These are phyloP conservation scores for Gerris buenoi DNA, from an alignment of 1,140 invertebrate genomes.

Conservation along the genomic window DNA sequence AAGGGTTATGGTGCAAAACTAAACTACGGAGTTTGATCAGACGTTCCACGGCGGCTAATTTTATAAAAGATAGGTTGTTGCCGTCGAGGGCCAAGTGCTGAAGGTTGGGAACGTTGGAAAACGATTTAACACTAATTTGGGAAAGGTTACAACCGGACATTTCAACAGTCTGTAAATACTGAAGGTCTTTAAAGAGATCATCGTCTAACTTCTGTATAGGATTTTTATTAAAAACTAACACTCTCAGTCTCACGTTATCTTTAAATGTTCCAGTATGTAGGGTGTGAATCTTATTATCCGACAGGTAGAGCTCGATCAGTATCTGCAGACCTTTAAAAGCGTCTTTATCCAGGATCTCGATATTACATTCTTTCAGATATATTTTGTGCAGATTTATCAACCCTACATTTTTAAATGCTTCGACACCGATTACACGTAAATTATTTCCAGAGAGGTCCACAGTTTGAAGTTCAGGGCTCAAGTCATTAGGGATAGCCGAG, in stretches of 20 bases:
- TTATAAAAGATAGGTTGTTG: constrained; percentile 47
- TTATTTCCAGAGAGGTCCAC: constrained; percentile 59
- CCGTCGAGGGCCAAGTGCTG: constrained; percentile 48
- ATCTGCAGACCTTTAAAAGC: constrained; percentile 63
- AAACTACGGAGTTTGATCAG: constrained; percentile 51
- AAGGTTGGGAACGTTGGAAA: constrained; percentile 49
- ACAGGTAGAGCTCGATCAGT: constrained; percentile 71
- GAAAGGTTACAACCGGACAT: constrained; percentile 55
- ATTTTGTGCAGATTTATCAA: constrained; percentile 69
- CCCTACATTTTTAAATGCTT: constrained; percentile 51
- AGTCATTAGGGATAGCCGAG: constrained; percentile 45
- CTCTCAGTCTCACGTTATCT: constrained; percentile 26
- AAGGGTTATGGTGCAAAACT: constrained; percentile 63
- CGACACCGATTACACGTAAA: constrained; percentile 43
- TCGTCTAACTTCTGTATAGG: constrained; percentile 51
- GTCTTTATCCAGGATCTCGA: constrained; percentile 49
- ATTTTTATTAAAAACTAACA: constrained; percentile 56
- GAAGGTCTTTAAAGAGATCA: constrained; percentile 55
- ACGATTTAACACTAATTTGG: constrained; percentile 50
- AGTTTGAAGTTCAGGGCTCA: constrained; percentile 57
- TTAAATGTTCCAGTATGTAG: constrained; percentile 20
- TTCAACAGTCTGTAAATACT: constrained; percentile 55
- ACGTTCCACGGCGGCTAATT: constrained; percentile 39
- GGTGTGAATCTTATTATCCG: constrained; percentile 40
- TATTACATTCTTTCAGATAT: constrained; percentile 51